A percentile compares a stretch with the other conserved stretches of the same genome.
These are phyloP conservation scores for Drosophila prostipennis DNA, from an alignment of 2,888 invertebrate species.

Conservation along the genomic window DNA sequence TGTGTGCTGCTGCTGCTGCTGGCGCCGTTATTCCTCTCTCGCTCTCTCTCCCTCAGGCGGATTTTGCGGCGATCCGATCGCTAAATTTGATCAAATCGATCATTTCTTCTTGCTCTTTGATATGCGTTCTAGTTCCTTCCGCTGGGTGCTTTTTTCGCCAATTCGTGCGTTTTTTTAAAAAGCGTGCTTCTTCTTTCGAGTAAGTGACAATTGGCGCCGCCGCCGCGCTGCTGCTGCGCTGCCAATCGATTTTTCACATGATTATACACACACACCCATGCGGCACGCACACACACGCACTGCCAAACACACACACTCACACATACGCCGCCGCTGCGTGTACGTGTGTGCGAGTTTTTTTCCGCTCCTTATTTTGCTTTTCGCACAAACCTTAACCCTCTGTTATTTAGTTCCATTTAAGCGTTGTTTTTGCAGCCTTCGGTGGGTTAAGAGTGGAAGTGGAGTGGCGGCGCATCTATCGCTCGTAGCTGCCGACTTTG, in stretches of 20 bases:
- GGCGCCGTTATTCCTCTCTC: slow-evolving; percentile 50
- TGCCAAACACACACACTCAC: slow-evolving; percentile 26
- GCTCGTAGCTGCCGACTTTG: background rate
- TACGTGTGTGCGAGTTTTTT: slow-evolving; percentile 18
- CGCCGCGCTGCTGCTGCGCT: slow-evolving; percentile 46
- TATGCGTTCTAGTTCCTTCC: background rate
- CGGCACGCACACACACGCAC: slow-evolving; percentile 28
- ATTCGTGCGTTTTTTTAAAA: background rate
- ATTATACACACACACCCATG: slow-evolving; percentile 60
- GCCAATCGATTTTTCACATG: slow-evolving; percentile 83
- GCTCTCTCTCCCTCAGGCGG: background rate
- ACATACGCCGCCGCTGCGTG: slow-evolving; percentile 3
- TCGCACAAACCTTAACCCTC: slow-evolving; percentile 24
- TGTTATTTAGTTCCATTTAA: slow-evolving; percentile 7
- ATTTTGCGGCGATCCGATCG: slow-evolving; percentile 5
- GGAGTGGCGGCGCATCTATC: background rate
- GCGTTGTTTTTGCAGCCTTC: background rate
- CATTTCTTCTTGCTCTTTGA: background rate
- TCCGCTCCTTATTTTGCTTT: slow-evolving; percentile 30
- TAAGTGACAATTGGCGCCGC: slow-evolving; percentile 76
- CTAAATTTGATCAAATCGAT: background rate
- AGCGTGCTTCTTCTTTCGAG: slow-evolving; percentile 68
- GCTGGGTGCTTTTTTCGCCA: slow-evolving; percentile 17
- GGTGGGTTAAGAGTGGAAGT: background rate
- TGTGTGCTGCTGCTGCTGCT: slow-evolving; percentile 24